Base-by-base conservation (phyloP, 2,113 vertebrate species). In the Ardeotis arabs region DNA sequence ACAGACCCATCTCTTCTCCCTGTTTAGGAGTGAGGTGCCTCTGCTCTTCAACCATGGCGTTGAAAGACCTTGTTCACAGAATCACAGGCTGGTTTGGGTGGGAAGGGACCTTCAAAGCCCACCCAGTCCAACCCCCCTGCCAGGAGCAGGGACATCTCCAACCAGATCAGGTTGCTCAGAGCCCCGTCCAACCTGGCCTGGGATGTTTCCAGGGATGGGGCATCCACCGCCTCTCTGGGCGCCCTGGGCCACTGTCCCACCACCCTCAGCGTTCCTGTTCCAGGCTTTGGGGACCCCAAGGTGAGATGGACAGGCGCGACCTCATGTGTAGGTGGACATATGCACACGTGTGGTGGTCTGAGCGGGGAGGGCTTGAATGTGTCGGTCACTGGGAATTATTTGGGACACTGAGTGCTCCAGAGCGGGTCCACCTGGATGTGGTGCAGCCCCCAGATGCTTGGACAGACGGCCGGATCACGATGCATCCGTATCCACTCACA, bases 271-370 rank as follows among this genome's bases (percentile, higher is more conserved):
- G 41, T 44, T 69, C 37, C 64, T 79, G 20, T 8, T 86, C 59
- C 15, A 18, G 84, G n/a, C 19, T 68, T 63, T 49, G 81, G 41
- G 41, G 44, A 41, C 4, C 37, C 55, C 12, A 4, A 27, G 56
- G n/a, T 4, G 5, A 37, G 45, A 16, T 9, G 56, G 53, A 28
- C 39, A 52, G 76, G 63, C 44, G 39, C 6, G 45, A 41, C 66
- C 78, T n/a, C 18, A 41, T 6, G 4, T 0, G 0, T 10, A 59
- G 44, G 12, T 25, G 35, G 81, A 47, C 25, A n/a, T 35, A 4
- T 4, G n/a, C 10, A 4, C 6, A 27, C 6, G 31, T 21, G 44
- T 37, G 35, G 15, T 29, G 49, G 6, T 56, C 28, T 5, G 6
- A 7, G 10, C 49, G 37, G 21, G 31, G 5, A 9, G 24, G 60